Conservation (phyloP, 2,113 vertebrate genomes). For the Urocynchramus pylzowi region DNA sequence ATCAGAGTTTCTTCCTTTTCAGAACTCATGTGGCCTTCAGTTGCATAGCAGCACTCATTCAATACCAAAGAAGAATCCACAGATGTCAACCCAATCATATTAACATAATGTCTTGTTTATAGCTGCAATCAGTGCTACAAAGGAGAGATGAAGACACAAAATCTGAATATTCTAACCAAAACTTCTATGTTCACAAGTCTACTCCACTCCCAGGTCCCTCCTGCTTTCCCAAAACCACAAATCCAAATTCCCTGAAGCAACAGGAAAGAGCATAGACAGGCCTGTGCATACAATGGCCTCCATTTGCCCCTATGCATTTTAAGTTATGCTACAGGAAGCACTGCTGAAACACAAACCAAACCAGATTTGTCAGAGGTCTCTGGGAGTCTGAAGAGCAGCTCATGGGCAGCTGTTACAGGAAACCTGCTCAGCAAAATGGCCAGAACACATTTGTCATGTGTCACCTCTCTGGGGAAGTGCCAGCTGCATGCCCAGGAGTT, state of each 20-base stretch:
- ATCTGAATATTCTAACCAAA: background rate
- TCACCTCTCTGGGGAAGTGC: background rate
- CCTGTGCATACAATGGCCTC: background rate
- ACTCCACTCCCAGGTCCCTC: background rate
- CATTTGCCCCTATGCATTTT: background rate
- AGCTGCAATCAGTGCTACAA: background rate
- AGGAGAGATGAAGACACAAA: background rate
- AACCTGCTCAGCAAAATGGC: background rate
- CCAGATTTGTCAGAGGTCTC: background rate
- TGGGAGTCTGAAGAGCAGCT: background rate
- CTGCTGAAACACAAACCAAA: background rate
- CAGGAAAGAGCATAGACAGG: background rate
- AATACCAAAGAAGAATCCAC: background rate
- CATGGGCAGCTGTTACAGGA: background rate
- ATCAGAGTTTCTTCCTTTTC: background rate
- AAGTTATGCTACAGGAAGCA: background rate
- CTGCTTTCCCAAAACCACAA: background rate
- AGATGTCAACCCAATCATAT: background rate
- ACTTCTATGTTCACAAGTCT: background rate
- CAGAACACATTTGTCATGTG: background rate
- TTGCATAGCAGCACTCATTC: background rate
- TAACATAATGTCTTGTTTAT: background rate
- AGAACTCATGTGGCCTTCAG: background rate
- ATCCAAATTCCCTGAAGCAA: background rate
- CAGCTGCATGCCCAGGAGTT: background rate